Base-by-base conservation (phyloP, 2,113 vertebrate genomes). In the Machaerirhynchus nigripectus region DNA sequence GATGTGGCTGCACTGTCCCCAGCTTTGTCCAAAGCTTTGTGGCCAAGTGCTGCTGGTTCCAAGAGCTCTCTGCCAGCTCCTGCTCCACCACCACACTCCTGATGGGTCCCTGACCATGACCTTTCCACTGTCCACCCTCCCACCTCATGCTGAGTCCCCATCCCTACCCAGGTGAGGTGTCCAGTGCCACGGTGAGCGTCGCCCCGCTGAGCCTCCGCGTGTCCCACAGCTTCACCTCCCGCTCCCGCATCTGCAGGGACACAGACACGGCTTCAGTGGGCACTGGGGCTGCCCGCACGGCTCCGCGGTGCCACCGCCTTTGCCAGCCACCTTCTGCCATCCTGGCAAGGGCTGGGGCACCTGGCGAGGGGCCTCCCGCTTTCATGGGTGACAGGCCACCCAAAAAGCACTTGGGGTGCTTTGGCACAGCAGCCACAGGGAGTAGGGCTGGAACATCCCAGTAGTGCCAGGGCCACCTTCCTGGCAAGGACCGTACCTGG, bases 141-240 rank as follows among this genome's bases (percentile, higher is more conserved):
- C 12, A 2, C 22, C 42, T 55, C 2, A 0, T 0, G 6, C n/a
- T 4, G 17, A 33, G 22, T 11, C 30, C 77, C 53, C 2, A 1
- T 77, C 98, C 99, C 98, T 98, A 99, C 99, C 99, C 98, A 3
- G 97, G 98, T 1, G 99, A 98, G 15, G 98, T 98, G 84, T 99
- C 98, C 87, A 99, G 96, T 1, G 98, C 97, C 96, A 97, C 6
- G 6, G 98, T 98, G 80, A 98, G 93, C 74, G 98, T 42, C 0
- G 99, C 98, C 13, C 97, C 96, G 82, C 93, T 97, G 96, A 99
- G 95, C 42, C 82, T 97, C 78, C 99, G 98, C 1, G 86, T 98
- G 98, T 99, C 99, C 99, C 99, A 99, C 44, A 99, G 98, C 91
- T 95, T 96, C 90, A 98, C 98, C 97, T 99, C 99, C 44, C 98